Evolutionary conservation across 2,113 vertebrate species (phyloP).

Genomic region (Prietella phreatophila): DNA sequence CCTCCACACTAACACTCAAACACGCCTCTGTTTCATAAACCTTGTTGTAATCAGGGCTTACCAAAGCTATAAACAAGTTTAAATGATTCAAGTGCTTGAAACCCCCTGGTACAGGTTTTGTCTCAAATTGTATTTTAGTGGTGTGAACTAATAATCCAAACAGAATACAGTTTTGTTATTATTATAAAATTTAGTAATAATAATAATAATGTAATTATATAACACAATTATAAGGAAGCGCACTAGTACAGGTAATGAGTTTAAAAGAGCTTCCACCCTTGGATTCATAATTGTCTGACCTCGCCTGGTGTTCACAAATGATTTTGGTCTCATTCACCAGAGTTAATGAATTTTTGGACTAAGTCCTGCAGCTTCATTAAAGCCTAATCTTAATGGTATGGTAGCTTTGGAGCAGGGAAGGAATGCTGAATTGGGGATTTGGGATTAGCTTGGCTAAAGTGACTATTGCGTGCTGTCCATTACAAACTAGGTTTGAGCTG

Average conservation of each 20-base stretch:
- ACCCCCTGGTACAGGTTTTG: background rate
- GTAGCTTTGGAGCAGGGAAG: background rate
- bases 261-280: background rate
- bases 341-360: slow-evolving; percentile 6
- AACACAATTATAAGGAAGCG: background rate
- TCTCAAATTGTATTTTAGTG: background rate
- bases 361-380: slow-evolving; percentile 1
- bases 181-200: background rate
- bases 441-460: background rate
- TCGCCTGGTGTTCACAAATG: background rate
- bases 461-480: background rate
- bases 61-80: slow-evolving; percentile 6
- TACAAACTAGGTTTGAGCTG: background rate
- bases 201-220: background rate
- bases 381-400: background rate
- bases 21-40: background rate
- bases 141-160: background rate
- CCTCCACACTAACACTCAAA: background rate
- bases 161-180: background rate
- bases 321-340: background rate
- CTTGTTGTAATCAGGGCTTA: background rate
- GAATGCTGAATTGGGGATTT: background rate
- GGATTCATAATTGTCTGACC: background rate
- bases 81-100: background rate
- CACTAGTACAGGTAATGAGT: background rate